Conservation (phyloP, 2,113 vertebrate genomes). For the Passer domesticus region DNA sequence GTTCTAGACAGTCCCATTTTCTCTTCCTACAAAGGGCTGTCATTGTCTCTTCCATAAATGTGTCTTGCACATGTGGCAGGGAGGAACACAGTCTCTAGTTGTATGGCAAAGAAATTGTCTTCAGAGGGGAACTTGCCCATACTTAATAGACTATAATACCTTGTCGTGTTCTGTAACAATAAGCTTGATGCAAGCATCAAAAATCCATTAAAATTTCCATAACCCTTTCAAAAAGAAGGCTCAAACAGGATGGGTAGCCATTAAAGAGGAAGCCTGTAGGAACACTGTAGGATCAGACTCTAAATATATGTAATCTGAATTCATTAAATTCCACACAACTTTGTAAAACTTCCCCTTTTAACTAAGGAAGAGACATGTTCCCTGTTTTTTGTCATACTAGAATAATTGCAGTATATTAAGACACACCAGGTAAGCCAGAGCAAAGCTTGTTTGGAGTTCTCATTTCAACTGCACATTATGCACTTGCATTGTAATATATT, state of each 20-base stretch:
- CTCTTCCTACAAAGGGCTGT: background rate
- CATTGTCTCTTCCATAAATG: background rate
- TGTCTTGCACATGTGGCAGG: background rate
- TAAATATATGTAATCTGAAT: background rate
- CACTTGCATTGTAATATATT: conserved; percentile 22
- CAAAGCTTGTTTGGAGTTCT: conserved; percentile 38
- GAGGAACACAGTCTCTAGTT: background rate
- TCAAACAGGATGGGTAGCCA: background rate
- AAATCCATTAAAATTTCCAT: background rate
- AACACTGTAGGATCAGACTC: background rate
- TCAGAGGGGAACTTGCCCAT: background rate
- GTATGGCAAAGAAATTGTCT: background rate
- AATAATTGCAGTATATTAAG: conserved; percentile 37
- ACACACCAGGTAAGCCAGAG: conserved; percentile 55
- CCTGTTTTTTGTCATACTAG: background rate
- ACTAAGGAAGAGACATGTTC: background rate
- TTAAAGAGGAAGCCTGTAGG: background rate
- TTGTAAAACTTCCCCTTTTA: background rate
- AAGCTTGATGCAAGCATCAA: background rate
- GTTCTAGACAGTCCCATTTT: background rate
- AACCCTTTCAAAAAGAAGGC: background rate
- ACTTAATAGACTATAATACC: background rate
- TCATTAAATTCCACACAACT: background rate
- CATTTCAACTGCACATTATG: conserved; percentile 28
- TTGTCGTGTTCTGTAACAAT: background rate